Evolutionary conservation across 2,888 invertebrate species (phyloP), one percentile per base, ranked within the genome.

Genomic region (Steinernema scapterisci): DNA sequence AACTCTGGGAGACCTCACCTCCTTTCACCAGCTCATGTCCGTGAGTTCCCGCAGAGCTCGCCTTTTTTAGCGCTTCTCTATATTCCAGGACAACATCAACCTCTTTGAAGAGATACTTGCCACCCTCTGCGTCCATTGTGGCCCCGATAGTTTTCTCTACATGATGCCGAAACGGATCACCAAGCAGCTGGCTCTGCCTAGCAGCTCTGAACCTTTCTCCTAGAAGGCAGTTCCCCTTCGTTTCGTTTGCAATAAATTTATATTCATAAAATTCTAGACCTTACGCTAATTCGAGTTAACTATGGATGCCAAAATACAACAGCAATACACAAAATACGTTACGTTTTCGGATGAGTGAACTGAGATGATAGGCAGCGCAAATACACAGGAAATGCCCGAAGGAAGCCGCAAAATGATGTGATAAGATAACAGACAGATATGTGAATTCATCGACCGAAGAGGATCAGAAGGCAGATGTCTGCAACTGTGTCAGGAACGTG

Each of bases 401-500:
- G 31, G 38, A 63, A 63, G 63, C 31, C 31, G 38, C 21, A 27
- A 54, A 38, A 63, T 63, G 63, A 63, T 63, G 63, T 63, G 54
- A 25, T 11, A 54, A 19, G 21, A 27, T 31, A 63, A 63, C 63
- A 31, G 63, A 63, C 63, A 31, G 63, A 63, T 63, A 63, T 63
- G 63, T 63, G 16, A 6, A 63, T 63, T 63, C 63, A 63, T 27
- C 63, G 63, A 63, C 5, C 63, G 25, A 63, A 21, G 16, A 31
- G 5, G 13, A n/a, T 63, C 38, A 63, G 63, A 63, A 63, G 38
- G 74, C 63, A 70, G 75, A 73, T 56, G 75, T 45, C 13, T 73
- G 74, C 13, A 82, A 56, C 25, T 82, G 76, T 21, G 52, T 31
- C 16, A 85, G 70, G 76, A 82, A 85, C 25, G 82, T 81, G 31